Conservation (phyloP, 2,113 vertebrate species). For the Brachyistius frenatus region DNA sequence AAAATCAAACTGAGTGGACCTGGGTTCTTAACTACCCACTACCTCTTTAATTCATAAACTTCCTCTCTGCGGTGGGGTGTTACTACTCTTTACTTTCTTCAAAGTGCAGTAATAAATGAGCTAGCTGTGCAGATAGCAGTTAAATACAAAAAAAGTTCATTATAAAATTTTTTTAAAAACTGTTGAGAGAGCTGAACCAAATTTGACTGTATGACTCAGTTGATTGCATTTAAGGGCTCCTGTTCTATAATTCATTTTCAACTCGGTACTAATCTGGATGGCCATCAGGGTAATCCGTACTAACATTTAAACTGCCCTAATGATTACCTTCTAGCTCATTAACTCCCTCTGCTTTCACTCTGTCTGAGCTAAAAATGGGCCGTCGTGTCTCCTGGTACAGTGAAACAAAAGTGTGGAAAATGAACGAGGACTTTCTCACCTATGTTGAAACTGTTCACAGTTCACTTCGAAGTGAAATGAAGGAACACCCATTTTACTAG, state of each 20-base stretch:
- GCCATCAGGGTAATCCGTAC: neutral
- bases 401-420: slow-evolving; percentile 31
- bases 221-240: neutral
- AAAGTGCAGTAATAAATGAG: slow-evolving; percentile 6
- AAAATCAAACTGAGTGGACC: slow-evolving; percentile 3
- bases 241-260: no score
- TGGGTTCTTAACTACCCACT: no score
- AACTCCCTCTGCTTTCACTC: slow-evolving; percentile 1
- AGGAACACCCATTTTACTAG: slow-evolving; percentile 2
- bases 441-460: slow-evolving; percentile 38
- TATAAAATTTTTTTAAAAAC: no score
- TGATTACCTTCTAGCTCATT: neutral
- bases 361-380: slow-evolving; percentile 5
- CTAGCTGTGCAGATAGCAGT: no score
- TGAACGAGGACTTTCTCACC: slow-evolving; percentile 26
- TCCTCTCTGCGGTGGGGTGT: no score
- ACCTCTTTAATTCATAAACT: no score
- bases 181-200: neutral
- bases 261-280: no score
- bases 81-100: no score
- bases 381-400: neutral
- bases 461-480: slow-evolving; percentile 6
- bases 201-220: neutral
- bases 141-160: no score
- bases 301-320: slow-evolving; percentile 1